Evolutionary conservation across 1,140 invertebrate genomes (phyloP), one percentile per base, ranked within the genome.

Genomic region (Pseudomyrmex cubaensis): DNA sequence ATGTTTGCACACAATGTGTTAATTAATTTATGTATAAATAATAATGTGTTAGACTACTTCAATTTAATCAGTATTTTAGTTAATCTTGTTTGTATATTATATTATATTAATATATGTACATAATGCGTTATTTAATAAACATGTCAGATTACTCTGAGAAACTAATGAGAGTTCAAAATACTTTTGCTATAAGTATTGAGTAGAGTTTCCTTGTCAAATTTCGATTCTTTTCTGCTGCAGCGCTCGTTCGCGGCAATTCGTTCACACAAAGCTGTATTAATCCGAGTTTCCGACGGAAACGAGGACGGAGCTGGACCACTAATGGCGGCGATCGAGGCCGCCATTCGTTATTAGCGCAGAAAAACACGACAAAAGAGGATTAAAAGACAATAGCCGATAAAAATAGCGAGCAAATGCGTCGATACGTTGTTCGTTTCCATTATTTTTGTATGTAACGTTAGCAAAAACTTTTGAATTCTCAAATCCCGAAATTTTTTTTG

Each of bases 191-290:
- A 35, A 35, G 5, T 35, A 35, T 35, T 7, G 5, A 35, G 35
- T 35, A 35, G 35, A 35, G 35, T 35, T 35, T 35, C 0, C 35
- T 35, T 35, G 35, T 35, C 35, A 35, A 35, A 35, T 35, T 35
- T 35, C 35, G 35, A 35, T 35, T 35, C 35, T 35, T 78, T 78
- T 69, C 63, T n/a, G 75, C 48, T 67, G 52, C n/a, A n/a, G n/a
- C 57, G 13, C 20, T 48, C 44, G 44, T 20, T 84, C 86, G 87
- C 73, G 62, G 64, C 59, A 46, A 90, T 88, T 75, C 73, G 82
- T 88, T 90, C 84, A 84, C 83, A 90, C 35, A 35, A 92, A 91
- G 90, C 89, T 90, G 86, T 90, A 92, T 92, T 92, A 91, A 92
- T 92, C 91, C 88, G 83, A 72, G 85, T 78, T 80, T 78, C 57